These are phyloP conservation scores for Magallana ariakensis DNA, from an alignment of 1,140 invertebrate genomes.

Conservation along the genomic window DNA sequence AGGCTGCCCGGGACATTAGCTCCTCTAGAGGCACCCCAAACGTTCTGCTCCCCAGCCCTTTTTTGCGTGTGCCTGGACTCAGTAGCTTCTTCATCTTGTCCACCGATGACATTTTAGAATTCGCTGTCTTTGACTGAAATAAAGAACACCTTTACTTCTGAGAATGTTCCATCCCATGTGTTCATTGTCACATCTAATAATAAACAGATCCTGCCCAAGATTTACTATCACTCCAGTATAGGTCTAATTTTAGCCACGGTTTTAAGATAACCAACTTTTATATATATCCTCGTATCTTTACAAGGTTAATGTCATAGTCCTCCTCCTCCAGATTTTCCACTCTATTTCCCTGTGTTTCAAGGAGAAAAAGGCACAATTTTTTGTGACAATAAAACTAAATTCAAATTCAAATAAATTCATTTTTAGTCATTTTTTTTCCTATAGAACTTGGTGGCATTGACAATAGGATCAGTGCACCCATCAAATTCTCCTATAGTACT, in stretches of 20 bases:
- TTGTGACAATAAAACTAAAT: too few relatives aligned
- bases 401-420: too few relatives aligned
- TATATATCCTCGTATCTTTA: not conserved
- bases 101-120: slow-evolving; percentile 60
- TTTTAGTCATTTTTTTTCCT: too few relatives aligned
- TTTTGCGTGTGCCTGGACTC: slow-evolving; percentile 71
- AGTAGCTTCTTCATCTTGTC: slow-evolving; percentile 73
- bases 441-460: too few relatives aligned
- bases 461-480: too few relatives aligned
- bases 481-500: too few relatives aligned
- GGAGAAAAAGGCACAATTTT: too few relatives aligned
- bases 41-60: slow-evolving; percentile 63
- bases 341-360: too few relatives aligned
- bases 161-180: not conserved
- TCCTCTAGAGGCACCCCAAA: slow-evolving; percentile 78
- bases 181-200: slow-evolving; percentile 1
- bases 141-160: slow-evolving; percentile 9
- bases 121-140: slow-evolving; percentile 63
- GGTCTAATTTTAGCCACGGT: not conserved
- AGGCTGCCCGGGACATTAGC: slow-evolving; percentile 64
- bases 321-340: not conserved
- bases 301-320: not conserved
- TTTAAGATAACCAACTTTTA: not conserved
- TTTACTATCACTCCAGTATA: not conserved
- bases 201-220: slow-evolving; percentile 8